A percentile compares a stretch with the other conserved stretches of the same genome.
Evolutionary conservation across 1,140 invertebrate genomes (phyloP).

Genomic region (Acromyrmex echinatior): DNA sequence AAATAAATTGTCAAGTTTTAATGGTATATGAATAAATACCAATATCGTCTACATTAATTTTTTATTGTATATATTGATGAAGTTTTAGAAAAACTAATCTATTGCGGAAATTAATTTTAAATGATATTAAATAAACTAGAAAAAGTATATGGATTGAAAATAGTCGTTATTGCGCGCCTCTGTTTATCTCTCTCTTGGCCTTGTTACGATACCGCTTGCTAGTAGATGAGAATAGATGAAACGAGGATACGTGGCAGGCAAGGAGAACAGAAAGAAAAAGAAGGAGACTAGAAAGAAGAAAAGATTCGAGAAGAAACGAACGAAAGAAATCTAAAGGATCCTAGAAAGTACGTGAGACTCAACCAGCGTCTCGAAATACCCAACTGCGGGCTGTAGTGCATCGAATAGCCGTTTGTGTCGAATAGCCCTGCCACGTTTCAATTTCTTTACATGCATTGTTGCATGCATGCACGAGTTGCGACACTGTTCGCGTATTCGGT

Average conservation of each 20-base stretch:
- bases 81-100: not conserved
- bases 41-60: not conserved
- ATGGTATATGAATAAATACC: not conserved
- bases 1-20: not conserved
- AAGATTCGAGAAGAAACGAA: conserved; percentile 17
- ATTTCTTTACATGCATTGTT: conserved; percentile 44
- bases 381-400: conserved; percentile 8
- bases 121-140: not conserved
- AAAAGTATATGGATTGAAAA: not conserved
- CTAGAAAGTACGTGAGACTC: conserved; percentile 32
- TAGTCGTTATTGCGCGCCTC: not conserved
- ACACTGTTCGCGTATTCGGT: conserved; percentile 21
- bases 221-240: conserved; percentile 36
- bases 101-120: not conserved
- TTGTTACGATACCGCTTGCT: not conserved
- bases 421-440: conserved; percentile 26
- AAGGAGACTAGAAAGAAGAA: not conserved
- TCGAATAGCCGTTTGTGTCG: conserved; percentile 34
- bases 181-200: not conserved
- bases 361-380: conserved; percentile 25
- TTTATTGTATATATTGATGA: not conserved
- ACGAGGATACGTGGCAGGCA: not conserved
- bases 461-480: conserved; percentile 38
- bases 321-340: conserved; percentile 40
- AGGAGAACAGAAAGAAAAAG: not conserved